Evolutionary conservation across 2,888 invertebrate species (phyloP).

Genomic region (Busseola fusca): DNA sequence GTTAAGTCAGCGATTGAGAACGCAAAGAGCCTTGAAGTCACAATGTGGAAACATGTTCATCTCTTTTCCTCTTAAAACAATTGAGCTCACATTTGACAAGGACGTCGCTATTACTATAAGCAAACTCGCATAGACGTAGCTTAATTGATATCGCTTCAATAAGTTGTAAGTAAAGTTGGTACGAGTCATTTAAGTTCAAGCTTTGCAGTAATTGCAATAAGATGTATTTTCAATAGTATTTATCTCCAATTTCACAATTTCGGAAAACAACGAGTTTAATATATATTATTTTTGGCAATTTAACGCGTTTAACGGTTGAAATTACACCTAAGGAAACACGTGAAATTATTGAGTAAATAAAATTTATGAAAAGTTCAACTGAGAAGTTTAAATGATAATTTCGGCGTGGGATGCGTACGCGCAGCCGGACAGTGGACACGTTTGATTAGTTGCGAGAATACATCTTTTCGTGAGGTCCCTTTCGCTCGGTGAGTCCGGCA

Average conservation of each 20-base stretch:
- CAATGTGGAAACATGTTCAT: conserved; percentile 64
- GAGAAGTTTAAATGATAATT: conserved; percentile 64
- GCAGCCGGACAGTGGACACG: conserved; percentile 85
- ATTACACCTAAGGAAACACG: conserved; percentile 44
- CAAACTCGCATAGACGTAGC: conserved; percentile 75
- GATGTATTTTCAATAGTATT: conserved; percentile 65
- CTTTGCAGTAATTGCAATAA: conserved; percentile 55
- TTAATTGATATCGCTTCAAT: conserved; percentile 66
- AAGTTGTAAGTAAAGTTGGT: conserved; percentile 63
- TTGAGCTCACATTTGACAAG: conserved; percentile 60
- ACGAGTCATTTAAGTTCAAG: conserved; percentile 61
- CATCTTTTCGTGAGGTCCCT: conserved; percentile 78
- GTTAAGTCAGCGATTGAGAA: conserved; percentile 85
- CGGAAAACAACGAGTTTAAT: conserved; percentile 71
- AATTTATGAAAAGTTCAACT: conserved; percentile 30
- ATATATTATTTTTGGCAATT: conserved; percentile 70
- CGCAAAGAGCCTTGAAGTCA: conserved; percentile 68
- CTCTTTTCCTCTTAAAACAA: conserved; percentile 68
- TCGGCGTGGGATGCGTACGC: conserved; percentile 79
- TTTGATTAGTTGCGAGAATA: conserved; percentile 84
- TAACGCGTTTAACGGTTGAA: conserved; percentile 53
- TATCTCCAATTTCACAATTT: conserved; percentile 77
- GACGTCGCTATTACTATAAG: conserved; percentile 68
- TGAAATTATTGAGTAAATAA: conserved; percentile 33
- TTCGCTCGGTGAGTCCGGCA: conserved; percentile 59